phyloP scores from a whole-genome alignment of 1,140 invertebrate genomes.

The Hyphantria cunea region DNA sequence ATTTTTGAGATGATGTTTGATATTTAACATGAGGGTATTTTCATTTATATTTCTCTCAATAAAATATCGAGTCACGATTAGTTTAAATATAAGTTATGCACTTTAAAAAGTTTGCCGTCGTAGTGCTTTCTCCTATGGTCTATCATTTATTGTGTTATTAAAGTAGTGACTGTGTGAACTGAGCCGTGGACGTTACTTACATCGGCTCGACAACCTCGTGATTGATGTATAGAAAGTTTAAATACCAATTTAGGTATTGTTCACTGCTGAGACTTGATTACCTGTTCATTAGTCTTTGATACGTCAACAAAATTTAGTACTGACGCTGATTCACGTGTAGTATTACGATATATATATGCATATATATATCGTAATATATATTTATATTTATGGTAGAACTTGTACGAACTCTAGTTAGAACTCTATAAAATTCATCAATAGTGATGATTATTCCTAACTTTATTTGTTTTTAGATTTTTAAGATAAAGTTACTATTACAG shows the following conservation, averaged over 20 bases:
- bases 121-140: constrained; percentile 47
- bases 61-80: constrained; percentile 15
- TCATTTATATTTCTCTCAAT: too few species aligned
- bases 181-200: constrained; percentile 52
- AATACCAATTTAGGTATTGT: constrained; percentile 43
- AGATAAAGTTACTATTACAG: too few species aligned
- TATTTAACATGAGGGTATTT: too few species aligned
- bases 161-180: constrained; percentile 62
- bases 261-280: constrained; percentile 50
- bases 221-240: constrained; percentile 74
- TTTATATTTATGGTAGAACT: too few species aligned
- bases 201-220: constrained; percentile 51
- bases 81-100: constrained; percentile 30
- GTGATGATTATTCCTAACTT: too few species aligned
- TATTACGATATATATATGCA: not conserved
- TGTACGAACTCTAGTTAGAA: too few species aligned
- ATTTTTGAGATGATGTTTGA: too few species aligned
- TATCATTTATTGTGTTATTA: constrained; percentile 55
- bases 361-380: too few species aligned
- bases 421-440: not conserved
- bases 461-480: too few species aligned
- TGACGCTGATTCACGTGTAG: not conserved
- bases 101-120: constrained; percentile 32
- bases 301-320: constrained; percentile 14
- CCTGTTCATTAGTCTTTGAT: constrained; percentile 36